Conservation (phyloP, 2,888 invertebrate species). For the Ormyrus rosae region DNA sequence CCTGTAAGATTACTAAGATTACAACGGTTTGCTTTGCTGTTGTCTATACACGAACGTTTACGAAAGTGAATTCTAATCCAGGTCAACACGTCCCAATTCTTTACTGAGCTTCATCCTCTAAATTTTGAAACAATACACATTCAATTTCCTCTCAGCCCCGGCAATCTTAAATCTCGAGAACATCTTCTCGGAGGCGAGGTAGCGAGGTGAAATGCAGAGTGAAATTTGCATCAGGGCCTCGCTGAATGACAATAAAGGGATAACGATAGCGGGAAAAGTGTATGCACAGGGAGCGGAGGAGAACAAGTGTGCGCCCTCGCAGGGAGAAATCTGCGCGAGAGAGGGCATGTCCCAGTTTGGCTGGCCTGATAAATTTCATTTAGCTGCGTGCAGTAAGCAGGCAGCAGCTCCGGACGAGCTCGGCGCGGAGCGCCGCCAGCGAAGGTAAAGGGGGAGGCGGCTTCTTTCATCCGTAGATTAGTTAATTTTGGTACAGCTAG, state of each 20-base stretch:
- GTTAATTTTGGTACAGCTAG: slow-evolving; percentile 68
- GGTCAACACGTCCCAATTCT: too few species aligned
- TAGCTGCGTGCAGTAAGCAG: slow-evolving; percentile 44
- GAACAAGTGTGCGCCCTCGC: neutral
- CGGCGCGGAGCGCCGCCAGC: neutral
- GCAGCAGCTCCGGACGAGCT: neutral
- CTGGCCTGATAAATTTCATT: slow-evolving; percentile 63
- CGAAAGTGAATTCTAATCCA: too few species aligned
- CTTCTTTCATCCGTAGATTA: slow-evolving; percentile 71
- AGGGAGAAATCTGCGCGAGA: slow-evolving; percentile 1
- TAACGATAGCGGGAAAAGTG: slow-evolving; percentile 13
- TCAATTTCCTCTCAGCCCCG: too few species aligned
- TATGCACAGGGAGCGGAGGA: neutral
- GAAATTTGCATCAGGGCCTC: slow-evolving; percentile 15
- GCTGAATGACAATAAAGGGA: slow-evolving; percentile 14
- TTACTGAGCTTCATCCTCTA: neutral
- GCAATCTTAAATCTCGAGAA: neutral
- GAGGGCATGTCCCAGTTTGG: slow-evolving; percentile 12
- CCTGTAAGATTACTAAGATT: too few species aligned
- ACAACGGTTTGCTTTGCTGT: too few species aligned
- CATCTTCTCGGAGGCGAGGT: neutral
- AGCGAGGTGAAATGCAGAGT: neutral
- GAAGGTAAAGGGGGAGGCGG: slow-evolving; percentile 26
- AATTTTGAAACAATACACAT: neutral
- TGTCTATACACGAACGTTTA: too few species aligned